Evolutionary conservation across 2,888 invertebrate species (phyloP), one percentile per base, ranked within the genome.

Genomic region (Vanessa cardui): DNA sequence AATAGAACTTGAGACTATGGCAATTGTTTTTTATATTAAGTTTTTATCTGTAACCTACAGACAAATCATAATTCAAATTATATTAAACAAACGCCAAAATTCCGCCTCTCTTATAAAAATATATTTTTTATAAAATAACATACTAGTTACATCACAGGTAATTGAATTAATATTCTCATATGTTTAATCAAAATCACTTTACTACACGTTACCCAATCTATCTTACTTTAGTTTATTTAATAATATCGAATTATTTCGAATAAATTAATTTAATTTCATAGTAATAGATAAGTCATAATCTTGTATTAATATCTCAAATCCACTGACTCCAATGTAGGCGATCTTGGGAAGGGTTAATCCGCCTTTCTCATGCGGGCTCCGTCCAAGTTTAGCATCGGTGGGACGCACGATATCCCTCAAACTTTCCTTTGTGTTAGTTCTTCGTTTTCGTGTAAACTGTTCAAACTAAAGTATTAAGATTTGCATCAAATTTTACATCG

Each of bases 291-390:
- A 12, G 64, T 20, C 8, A 44, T 46, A 52, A 64, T 64, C 64
- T 64, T 45, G 26, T 46, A 52, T 64, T 59, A 58, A 66, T 66
- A 66, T 45, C 62, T 66, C 26, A 54, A 66, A 54, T 47, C 33
- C 45, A 65, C 52, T 52, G 56, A 68, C 59, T 59, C 58, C 20
- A 50, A 44, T 21, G 39, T 52, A 60, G n/a, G 46, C 47, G 20
- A 56, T 39, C 18, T 6, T 33, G 44, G 52, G 52, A 68, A 68
- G 58, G 63, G 39, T 46, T 62, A 45, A 50, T 26, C 54, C 62
- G 26, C 58, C 59, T 59, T 50, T 9, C 59, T 45, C 33, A 63
- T 68, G 67, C 67, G 67, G 67, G 67, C 47, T 63, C 21, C 54
- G 52, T 52, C 62, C 2, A 68, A 68, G 58, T 68, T 68, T 52